Base-by-base conservation (phyloP, 1,140 invertebrate genomes). In the Samia ricini region DNA sequence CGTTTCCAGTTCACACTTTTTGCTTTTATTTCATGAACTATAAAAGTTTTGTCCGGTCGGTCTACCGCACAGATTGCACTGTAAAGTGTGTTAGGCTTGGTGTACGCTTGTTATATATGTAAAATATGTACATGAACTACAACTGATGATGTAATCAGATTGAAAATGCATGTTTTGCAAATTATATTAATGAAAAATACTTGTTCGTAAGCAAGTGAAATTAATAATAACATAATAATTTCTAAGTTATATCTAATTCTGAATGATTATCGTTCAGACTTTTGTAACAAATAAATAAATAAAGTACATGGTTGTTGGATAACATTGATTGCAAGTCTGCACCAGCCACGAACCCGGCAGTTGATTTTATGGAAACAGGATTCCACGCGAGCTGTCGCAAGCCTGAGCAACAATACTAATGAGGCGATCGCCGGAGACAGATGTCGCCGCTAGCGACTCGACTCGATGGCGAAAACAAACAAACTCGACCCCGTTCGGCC, bases 401-500 rank as follows among this genome's bases (percentile, higher is more conserved):
- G 57, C 21, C 36, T 33, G 36, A 54, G 36, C 63, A 63, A 66
- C 66, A 68, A 68, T 68, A 58, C 63, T 71, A 71, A 71, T 68
- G 69, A 71, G 66, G 52, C 63, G 61, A 54, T 60, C 57, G 58
- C n/a, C 50, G 26, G 63, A 57, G 69, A 68, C 69, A 71, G 66
- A 66, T 63, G 57, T 68, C 63, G 60, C 63, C 56, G 56, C 55
- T 51, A 49, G 59, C 69, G 42, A 42, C 33, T 42, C 33, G 10
- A 42, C 4, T 42, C 33, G 10, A 42, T 1, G 60, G 10, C 21
- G 42, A 26, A 69, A 63, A 60, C 60, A 68, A 64, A 67, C 26
- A 63, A 57, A 56, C 62, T 10, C 54, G 15, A 50, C 42, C 29
- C 49, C 7, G 50, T 15, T 19, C 19, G 50, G 20, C 50, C n/a